A percentile compares a stretch with the other conserved stretches of the same genome.
phyloP scores from a whole-genome alignment of 2,888 invertebrate species.

The Branchellion lobata region DNA sequence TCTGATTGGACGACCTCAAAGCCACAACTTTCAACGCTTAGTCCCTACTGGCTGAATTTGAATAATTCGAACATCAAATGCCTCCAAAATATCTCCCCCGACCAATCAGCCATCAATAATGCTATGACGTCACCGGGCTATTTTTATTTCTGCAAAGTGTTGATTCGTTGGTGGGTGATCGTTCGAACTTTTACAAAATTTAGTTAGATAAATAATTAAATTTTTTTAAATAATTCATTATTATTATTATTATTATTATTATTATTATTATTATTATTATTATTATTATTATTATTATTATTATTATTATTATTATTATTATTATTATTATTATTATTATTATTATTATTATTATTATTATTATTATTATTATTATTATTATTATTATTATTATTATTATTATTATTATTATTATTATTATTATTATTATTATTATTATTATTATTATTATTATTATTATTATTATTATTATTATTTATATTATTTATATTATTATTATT shows the following conservation, averaged over 20 bases:
- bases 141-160: not conserved
- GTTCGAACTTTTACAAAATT: no score
- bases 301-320: no score
- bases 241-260: no score
- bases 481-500: not conserved
- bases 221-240: no score
- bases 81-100: not conserved
- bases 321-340: no score
- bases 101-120: not conserved
- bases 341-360: not conserved
- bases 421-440: not conserved
- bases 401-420: not conserved
- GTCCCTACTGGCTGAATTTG: slow-evolving; percentile 1
- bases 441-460: not conserved
- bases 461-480: not conserved
- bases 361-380: not conserved
- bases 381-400: not conserved
- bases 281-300: no score
- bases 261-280: no score
- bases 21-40: not conserved
- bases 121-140: not conserved
- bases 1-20: not conserved
- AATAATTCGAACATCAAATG: slow-evolving; percentile 3
- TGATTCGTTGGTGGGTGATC: not conserved
- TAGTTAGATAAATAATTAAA: no score